A percentile compares a stretch with the other conserved stretches of the same genome.
phyloP scores from a whole-genome alignment of 1,140 invertebrate genomes.

The Plutomurus gul region DNA sequence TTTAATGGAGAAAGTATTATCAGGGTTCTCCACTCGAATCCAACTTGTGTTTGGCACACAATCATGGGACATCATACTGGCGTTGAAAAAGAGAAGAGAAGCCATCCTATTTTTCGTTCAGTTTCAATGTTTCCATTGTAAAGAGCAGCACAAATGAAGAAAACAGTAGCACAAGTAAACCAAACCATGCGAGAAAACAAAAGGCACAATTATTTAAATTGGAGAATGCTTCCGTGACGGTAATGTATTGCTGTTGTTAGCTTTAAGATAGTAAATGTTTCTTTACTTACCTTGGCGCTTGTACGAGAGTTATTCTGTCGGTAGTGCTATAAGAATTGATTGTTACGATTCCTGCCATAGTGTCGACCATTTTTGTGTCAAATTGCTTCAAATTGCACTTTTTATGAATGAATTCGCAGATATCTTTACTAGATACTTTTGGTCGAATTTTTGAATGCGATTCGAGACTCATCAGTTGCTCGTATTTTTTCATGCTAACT shows the following conservation, averaged over 20 bases:
- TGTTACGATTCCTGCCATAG: constrained; percentile 34
- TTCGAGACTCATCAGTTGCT: constrained; percentile 35
- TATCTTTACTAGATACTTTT: constrained; percentile 33
- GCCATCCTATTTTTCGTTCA: constrained; percentile 30
- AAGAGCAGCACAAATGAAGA: not conserved
- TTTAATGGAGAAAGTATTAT: constrained; percentile 41
- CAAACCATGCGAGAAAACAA: not conserved
- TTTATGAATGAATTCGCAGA: constrained; percentile 41
- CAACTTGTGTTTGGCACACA: constrained; percentile 43
- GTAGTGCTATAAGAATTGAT: constrained; percentile 41
- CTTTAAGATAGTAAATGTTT: not conserved
- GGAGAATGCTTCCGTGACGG: not conserved
- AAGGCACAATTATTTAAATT: not conserved
- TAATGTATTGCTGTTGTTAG: not conserved
- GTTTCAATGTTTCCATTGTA: not conserved
- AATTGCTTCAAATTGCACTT: constrained; percentile 40
- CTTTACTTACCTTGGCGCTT: constrained; percentile 34
- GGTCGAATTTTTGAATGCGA: not conserved
- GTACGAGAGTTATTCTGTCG: constrained; percentile 26
- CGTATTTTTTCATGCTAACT: constrained; percentile 37
- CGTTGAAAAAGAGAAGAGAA: constrained; percentile 35
- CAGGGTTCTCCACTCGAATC: constrained; percentile 41
- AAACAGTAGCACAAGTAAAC: not conserved
- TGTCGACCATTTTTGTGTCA: constrained; percentile 17
- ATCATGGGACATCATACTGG: constrained; percentile 43